Base-by-base conservation (phyloP, 2,113 vertebrate genomes). In the Engystomops pustulosus region DNA sequence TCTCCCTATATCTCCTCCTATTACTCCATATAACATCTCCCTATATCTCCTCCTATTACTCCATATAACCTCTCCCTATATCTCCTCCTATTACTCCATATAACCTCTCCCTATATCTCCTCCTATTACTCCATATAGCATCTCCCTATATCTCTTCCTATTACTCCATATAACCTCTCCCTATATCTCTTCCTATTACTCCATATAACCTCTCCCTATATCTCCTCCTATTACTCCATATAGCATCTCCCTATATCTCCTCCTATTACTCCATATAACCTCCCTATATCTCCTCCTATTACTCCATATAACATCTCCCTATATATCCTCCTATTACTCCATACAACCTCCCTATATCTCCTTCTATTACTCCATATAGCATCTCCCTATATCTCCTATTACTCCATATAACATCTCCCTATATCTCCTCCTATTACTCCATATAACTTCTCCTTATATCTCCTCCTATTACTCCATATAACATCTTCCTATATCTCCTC, bases 31-130 rank as follows among this genome's bases (percentile, higher is more conserved):
- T 25, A 60, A 60, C 47, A 2, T 49, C 55, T 55, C 44, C n/a
- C 55, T 55, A 55, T 55, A 55, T 55, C 47, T 49, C 47, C 53
- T 55, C 55, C 55, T 58, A 58, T 58, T 55, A 55, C 20, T 53
- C 20, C 51, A 58, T 49, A 49, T 49, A 49, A 17, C 47, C 47
- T 49, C 47, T 18, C 47, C 15, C 47, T 49, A 49, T 49, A 49
- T 49, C 47, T 49, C 47, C 47, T 49, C 47, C 47, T 49, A 49
- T 49, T 49, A 49, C 47, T 15, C 7, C 47, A 49, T 49, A 49
- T 49, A 49, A 17, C 47, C 44, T 12, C 47, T 45, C 47, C 47
- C 47, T 49, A 49, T 49, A 49, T 49, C 47, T 49, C 14, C 47
- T 49, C 47, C 47, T 49, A 49, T 49, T 49, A 49, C 47, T 49